Percentiles rank a stretch among this genome's conserved stretches.
Evolutionary conservation across 1,140 invertebrate species (phyloP).

Genomic region (Heliconius eleuchia): DNA sequence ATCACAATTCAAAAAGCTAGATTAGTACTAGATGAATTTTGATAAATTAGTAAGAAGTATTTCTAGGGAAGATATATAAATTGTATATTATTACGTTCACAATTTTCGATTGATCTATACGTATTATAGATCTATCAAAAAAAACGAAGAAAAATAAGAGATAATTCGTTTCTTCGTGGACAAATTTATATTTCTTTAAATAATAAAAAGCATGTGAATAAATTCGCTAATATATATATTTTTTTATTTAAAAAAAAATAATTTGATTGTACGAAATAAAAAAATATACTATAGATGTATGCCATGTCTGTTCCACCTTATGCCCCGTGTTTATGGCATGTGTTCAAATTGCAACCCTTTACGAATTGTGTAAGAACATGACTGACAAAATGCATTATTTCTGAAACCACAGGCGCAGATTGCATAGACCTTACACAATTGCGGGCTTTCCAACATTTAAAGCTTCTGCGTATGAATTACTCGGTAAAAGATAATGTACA

Average conservation of each 20-base stretch:
- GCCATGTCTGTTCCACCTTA: background rate
- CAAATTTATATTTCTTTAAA: too few species aligned
- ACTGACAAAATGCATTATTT: conserved; percentile 55
- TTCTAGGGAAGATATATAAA: too few species aligned
- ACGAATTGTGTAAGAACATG: conserved; percentile 62
- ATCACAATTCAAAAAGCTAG: too few species aligned
- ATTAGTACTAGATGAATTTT: too few species aligned
- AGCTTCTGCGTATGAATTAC: background rate
- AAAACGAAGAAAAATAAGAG: background rate
- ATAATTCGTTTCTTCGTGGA: too few species aligned
- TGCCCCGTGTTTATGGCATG: conserved; percentile 34
- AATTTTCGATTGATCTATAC: background rate
- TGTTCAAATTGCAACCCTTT: conserved; percentile 53
- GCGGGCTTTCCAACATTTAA: background rate
- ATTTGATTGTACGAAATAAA: too few species aligned
- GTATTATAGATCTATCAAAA: background rate
- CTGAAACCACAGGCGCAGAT: conserved; percentile 61
- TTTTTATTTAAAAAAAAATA: too few species aligned
- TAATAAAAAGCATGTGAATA: too few species aligned
- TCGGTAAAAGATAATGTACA: too few species aligned
- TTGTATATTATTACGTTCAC: background rate
- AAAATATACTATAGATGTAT: background rate
- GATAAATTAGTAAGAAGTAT: too few species aligned
- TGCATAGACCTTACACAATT: conserved; percentile 39
- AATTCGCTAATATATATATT: too few species aligned